Evolutionary conservation across 2,113 vertebrate genomes (phyloP), one percentile per base, ranked within the genome.

Genomic region (Chinchilla lanigera): DNA sequence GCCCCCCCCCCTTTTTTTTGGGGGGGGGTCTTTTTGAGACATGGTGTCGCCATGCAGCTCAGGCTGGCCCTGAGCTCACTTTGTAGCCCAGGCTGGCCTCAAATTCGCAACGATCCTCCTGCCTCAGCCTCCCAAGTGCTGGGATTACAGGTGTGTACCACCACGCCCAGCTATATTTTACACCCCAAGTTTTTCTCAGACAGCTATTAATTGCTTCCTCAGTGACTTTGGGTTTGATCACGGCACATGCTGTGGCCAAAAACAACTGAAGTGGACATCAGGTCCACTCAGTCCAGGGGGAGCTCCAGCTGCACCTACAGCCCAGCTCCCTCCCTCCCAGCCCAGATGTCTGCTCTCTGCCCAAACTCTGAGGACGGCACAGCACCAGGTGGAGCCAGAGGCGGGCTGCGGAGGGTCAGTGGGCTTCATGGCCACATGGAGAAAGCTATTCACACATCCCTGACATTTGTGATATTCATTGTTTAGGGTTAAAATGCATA

Each of bases 121-220:
- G 47, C 47, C 47, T 50, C 47, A 50, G 47, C 47, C 47, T 50
- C 47, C 47, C 47, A 9, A 50, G 47, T 50, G 9, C 47, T n/a
- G n/a, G n/a, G n/a, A n/a, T n/a, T n/a, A n/a, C n/a, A n/a, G n/a
- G n/a, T n/a, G 9, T 50, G 47, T 9, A 50, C 47, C 47, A 50
- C 47, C 47, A 50, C 47, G n/a, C n/a, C n/a, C n/a, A n/a, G n/a
- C 35, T 69, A 69, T 89, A 52, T 63, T 92, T 95, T 56, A 95
- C 22, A 87, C 26, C 44, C 92, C 35, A 89, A 96, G 58, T 26
- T 95, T 93, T 83, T n/a, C 58, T 78, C 81, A 83, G 83, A 87
- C 61, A 9, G 61, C 84, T 82, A 19, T 12, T 81, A 80, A 96
- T 26, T 93, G 9, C 12, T 95, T 20, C 28, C 38, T 65, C 9